Percentiles rank a stretch among this genome's conserved stretches.
phyloP scores from a whole-genome alignment of 2,113 vertebrate genomes.

The Trinectes maculatus region DNA sequence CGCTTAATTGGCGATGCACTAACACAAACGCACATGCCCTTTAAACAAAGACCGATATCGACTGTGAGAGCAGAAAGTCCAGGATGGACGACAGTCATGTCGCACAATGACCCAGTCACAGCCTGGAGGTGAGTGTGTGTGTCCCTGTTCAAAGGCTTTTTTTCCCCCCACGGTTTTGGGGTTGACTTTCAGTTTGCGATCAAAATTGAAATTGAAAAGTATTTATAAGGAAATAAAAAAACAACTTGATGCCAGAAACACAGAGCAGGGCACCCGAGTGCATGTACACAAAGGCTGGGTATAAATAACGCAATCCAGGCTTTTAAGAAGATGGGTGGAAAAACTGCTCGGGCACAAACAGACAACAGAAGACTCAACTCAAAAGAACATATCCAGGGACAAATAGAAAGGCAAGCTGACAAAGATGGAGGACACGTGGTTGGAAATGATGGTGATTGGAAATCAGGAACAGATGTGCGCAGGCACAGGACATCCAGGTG shows the following conservation, averaged over 20 bases:
- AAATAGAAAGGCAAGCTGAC: background rate
- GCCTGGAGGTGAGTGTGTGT: background rate
- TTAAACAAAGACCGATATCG: conserved; percentile 16
- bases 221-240: background rate
- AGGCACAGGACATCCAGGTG: background rate
- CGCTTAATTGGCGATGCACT: conserved; percentile 39
- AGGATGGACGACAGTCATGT: background rate
- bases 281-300: background rate
- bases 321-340: background rate
- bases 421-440: background rate
- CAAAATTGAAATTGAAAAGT: background rate
- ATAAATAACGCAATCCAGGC: background rate
- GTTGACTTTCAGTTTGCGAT: background rate
- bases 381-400: background rate
- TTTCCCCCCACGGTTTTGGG: too few species aligned
- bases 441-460: background rate
- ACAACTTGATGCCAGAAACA: background rate
- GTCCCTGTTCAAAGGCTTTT: too few species aligned
- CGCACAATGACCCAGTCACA: conserved; percentile 28
- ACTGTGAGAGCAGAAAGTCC: conserved; percentile 11
- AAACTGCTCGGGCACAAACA: background rate
- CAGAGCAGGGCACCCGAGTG: background rate
- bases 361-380: background rate
- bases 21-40: background rate
- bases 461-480: background rate